Conservation (phyloP, 1,140 invertebrate genomes). For the Orchesella cincta region DNA sequence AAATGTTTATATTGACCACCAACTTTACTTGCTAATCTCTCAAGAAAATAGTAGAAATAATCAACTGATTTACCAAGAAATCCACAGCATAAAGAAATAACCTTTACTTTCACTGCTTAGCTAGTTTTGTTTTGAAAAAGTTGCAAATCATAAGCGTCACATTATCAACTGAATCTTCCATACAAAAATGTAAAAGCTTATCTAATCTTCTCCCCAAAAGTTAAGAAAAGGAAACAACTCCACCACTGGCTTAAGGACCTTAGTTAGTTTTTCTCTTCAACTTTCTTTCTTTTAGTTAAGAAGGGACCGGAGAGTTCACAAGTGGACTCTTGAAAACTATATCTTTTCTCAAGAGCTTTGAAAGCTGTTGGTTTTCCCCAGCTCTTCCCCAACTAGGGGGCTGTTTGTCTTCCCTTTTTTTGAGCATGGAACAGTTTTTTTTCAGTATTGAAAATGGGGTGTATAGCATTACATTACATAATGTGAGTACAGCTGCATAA, state of each 20-base stretch:
- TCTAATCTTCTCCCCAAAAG: too few relatives aligned
- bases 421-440: background rate
- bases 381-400: background rate
- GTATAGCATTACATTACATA: background rate
- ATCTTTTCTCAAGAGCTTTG: slow-evolving; percentile 19
- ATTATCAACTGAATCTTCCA: too few relatives aligned
- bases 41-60: too few relatives aligned
- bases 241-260: background rate
- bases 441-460: background rate
- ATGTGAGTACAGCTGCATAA: background rate
- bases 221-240: too few relatives aligned
- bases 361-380: background rate
- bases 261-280: background rate
- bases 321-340: slow-evolving; percentile 30
- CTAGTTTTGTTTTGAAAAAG: too few relatives aligned
- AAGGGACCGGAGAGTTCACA: slow-evolving; percentile 6
- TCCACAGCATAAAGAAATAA: too few relatives aligned
- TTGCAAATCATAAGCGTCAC: too few relatives aligned
- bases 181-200: too few relatives aligned
- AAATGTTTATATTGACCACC: too few relatives aligned
- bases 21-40: too few relatives aligned
- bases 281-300: background rate
- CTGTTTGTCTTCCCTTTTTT: background rate
- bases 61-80: background rate
- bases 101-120: too few relatives aligned